Evolutionary conservation across 2,888 invertebrate genomes (phyloP), one percentile per base, ranked within the genome.

Genomic region (Anodontia alba): DNA sequence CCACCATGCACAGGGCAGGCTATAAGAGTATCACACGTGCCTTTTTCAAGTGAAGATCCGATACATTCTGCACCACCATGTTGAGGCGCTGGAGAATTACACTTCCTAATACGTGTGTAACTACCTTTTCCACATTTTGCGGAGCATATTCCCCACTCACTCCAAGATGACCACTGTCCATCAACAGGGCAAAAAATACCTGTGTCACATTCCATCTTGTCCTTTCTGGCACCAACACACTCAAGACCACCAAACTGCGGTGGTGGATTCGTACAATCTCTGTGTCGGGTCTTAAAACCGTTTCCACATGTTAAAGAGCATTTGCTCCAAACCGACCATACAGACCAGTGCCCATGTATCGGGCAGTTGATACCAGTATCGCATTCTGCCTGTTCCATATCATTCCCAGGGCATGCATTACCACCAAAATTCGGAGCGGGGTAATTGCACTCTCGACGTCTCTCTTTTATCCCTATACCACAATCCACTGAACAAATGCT

Each of bases 81-180:
- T 36, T 68, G 42, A 17, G 83, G 80, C 3, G 57, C 1, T 17
- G 85, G 82, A 17, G 79, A 51, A 38, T 82, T 31, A 43, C 85
- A 85, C 51, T 29, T n/a, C 68, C 85, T 54, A 12, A 17, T 42
- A 15, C 82, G 51, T 2, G 36, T 51, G 12, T 67, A 67, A n/a
- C 66, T 33, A 29, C 85, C 85, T 17, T 57, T 38, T 23, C 80
- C 85, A 54, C 85, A 85, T 3, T 51, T 38, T 3, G 36, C 80
- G 23, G 73, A 73, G 36, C 85, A 85, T 12, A n/a, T 17, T 0
- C 26, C 26, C 78, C 75, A 82, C 15, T 51, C 20, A 38, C 69
- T 29, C 85, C 85, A 85, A 29, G 29, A 8, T 17, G 71, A 68
- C 85, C 81, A 85, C 23, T 73, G 12, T 43, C 85, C 85, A 42